Evolutionary conservation across 2,113 vertebrate genomes (phyloP).

Genomic region (Rhinopomastus cyanomelas): DNA sequence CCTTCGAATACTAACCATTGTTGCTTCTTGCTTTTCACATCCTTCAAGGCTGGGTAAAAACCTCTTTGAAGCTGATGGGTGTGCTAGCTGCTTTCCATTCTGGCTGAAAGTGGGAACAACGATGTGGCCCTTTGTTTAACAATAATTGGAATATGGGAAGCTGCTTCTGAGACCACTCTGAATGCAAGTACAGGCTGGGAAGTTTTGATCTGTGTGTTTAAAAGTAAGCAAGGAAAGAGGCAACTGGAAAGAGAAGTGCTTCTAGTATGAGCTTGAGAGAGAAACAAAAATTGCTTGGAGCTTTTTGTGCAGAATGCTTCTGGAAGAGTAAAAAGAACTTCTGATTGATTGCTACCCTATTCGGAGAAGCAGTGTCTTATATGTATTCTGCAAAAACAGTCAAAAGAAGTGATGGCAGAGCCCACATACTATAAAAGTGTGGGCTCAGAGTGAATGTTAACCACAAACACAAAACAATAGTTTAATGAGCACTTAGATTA

Average conservation of each 20-base stretch:
- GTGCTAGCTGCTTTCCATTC: conserved; percentile 18
- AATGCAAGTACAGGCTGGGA: not conserved
- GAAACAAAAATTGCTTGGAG: not conserved
- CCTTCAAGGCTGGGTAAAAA: conserved; percentile 21
- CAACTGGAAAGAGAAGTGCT: not conserved
- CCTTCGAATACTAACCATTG: conserved; percentile 50
- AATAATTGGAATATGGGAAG: conserved; percentile 27
- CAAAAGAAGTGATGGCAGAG: not conserved
- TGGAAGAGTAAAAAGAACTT: not conserved
- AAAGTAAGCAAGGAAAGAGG: not conserved
- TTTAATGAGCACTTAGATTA: not conserved
- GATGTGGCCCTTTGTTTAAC: conserved; percentile 18
- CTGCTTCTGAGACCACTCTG: conserved; percentile 12
- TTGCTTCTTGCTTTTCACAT: conserved; percentile 39
- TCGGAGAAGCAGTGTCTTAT: not conserved
- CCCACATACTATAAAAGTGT: not conserved
- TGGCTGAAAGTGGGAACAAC: conserved; percentile 15
- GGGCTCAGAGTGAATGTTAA: not conserved
- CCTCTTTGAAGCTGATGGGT: conserved; percentile 21
- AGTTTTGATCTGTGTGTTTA: not conserved
- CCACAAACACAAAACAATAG: not conserved
- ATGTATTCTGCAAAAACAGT: not conserved
- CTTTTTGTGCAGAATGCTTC: not conserved
- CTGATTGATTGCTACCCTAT: not conserved
- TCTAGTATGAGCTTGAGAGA: not conserved